Base-by-base conservation (phyloP, 2,888 invertebrate species). In the Aphidoletes aphidimyza region DNA sequence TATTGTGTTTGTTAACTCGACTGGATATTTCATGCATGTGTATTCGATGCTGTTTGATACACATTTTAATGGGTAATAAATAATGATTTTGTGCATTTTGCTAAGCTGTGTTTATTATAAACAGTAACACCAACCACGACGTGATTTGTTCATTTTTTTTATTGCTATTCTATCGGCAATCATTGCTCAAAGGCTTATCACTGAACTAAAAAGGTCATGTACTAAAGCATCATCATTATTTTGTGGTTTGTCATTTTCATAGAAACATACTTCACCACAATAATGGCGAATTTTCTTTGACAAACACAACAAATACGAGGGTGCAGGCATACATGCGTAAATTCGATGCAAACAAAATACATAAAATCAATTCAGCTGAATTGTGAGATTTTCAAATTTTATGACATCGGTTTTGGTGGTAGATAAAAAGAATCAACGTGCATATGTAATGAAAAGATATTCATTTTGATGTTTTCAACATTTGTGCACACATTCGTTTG, bases 401-500 rank as follows among this genome's bases (percentile, higher is more conserved):
- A 54, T 54, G 54, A 54, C 54, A 54, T 5, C n/a, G 22, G 54
- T 54, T 54, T 54, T 22, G 47, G 47, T 47, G 8, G 19, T 19
- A 22, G 54, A 54, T 54, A 54, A 54, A n/a, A 54, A 9, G 54
- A 54, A 54, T 54, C 22, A 54, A 54, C 54, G 54, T 54, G 22
- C 22, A 54, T 17, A 11, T 47, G n/a, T n/a, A n/a, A 47, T 54
- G 54, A 54, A 22, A 22, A 3, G n/a, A 22, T n/a, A 54, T 54
- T 54, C 22, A 22, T 54, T 54, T 54, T 54, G 54, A 54, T 54
- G 54, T 54, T n/a, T 22, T 2, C 6, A 54, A 54, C 54, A 54
- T 54, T 54, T 54, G 54, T 54, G 54, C n/a, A n/a, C n/a, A n/a
- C n/a, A n/a, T n/a, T n/a, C n/a, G n/a, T n/a, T n/a, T n/a, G n/a